Percentiles rank a stretch among this genome's conserved stretches.
These are phyloP conservation scores for Pristionchus japonicus DNA, from an alignment of 2,888 invertebrate genomes.

Conservation along the genomic window DNA sequence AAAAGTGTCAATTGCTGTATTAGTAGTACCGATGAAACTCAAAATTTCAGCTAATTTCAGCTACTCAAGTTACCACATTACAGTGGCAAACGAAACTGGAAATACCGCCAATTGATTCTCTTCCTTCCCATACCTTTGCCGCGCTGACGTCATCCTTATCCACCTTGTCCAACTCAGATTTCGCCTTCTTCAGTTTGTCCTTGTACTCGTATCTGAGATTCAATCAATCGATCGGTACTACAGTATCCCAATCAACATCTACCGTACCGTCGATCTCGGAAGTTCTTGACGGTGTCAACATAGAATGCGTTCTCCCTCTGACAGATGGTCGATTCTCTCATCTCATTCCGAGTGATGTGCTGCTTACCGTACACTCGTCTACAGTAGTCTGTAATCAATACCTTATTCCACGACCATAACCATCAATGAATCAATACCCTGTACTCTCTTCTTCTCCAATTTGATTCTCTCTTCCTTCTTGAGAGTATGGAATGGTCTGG, in stretches of 20 bases:
- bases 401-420: background rate
- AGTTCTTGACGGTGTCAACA: slow-evolving; percentile 97
- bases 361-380: slow-evolving; percentile 94
- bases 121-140: slow-evolving; percentile 85
- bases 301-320: slow-evolving; percentile 99
- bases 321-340: slow-evolving; percentile 90
- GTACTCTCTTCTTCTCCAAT: slow-evolving; percentile 91
- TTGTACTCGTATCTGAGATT: slow-evolving; percentile 88
- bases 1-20: too few species aligned
- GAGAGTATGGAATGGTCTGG: slow-evolving; percentile 89
- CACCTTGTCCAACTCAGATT: slow-evolving; percentile 59
- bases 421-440: slow-evolving; percentile 76
- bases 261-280: slow-evolving; percentile 85
- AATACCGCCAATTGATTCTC: too few species aligned
- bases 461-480: slow-evolving; percentile 83
- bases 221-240: background rate
- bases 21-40: too few species aligned
- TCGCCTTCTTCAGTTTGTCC: slow-evolving; percentile 84
- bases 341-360: slow-evolving; percentile 89
- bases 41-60: too few species aligned
- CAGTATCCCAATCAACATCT: background rate
- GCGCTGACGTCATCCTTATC: slow-evolving; percentile 87
- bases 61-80: too few species aligned
- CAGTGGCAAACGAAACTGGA: too few species aligned
- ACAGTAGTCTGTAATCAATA: slow-evolving; percentile 84